Evolutionary conservation across 2,797 vertebrate species (phyloP).

Genomic region (Spheniscus humboldti): DNA sequence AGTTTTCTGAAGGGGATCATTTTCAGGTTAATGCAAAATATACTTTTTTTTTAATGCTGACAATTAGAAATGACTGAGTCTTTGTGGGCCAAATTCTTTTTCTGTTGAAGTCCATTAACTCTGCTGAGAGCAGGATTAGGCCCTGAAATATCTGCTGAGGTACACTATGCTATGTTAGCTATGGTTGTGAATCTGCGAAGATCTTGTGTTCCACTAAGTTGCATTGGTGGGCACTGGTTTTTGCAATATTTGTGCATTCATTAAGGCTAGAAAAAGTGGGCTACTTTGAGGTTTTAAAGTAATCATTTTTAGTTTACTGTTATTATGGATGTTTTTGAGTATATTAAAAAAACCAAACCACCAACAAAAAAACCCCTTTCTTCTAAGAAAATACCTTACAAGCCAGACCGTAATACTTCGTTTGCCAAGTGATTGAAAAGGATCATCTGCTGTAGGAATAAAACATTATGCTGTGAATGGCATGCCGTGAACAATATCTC

Average conservation of each 20-base stretch:
- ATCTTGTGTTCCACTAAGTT: neutral
- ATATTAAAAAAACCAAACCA: neutral
- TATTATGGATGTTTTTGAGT: neutral
- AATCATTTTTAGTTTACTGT: neutral
- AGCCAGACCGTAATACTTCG: neutral
- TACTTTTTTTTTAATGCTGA: neutral
- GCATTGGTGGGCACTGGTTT: neutral
- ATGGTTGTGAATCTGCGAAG: neutral
- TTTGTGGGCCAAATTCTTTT: neutral
- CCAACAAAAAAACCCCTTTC: neutral
- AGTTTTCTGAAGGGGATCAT: neutral
- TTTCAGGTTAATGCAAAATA: neutral
- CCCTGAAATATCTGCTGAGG: neutral
- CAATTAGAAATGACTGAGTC: neutral
- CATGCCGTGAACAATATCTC: neutral
- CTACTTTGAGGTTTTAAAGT: neutral
- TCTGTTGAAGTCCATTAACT: neutral
- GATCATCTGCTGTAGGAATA: conserved; percentile 1
- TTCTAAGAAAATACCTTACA: neutral
- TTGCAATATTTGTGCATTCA: neutral
- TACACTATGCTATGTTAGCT: neutral
- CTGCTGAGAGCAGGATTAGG: neutral
- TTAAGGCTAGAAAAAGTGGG: neutral
- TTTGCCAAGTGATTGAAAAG: neutral
- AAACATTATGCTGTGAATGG: neutral